Conservation (phyloP, 2,113 vertebrate species). For the Sinosuthora webbiana region DNA sequence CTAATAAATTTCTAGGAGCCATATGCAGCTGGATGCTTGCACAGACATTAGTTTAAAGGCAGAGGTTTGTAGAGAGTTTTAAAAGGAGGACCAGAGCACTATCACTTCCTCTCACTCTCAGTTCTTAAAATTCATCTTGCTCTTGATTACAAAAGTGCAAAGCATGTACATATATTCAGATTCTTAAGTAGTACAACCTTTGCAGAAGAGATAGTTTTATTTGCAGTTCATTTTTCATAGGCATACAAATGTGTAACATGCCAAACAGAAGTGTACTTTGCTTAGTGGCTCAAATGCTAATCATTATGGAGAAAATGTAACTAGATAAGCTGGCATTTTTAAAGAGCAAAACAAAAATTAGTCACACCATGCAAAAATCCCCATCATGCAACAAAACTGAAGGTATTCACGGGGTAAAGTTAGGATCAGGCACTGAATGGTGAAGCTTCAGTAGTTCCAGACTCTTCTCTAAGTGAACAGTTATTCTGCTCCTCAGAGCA, state of each 20-base stretch:
- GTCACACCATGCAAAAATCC: fast-evolving
- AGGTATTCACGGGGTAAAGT: neutral
- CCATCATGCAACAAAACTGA: neutral
- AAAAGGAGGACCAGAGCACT: neutral
- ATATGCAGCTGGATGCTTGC: neutral
- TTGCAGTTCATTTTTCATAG: neutral
- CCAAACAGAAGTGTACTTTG: neutral
- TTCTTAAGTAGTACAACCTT: neutral
- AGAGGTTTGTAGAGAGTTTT: neutral
- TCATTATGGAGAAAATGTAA: neutral
- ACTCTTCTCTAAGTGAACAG: neutral
- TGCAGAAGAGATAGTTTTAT: neutral
- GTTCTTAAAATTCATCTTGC: neutral
- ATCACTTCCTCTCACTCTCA: neutral
- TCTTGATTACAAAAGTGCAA: neutral
- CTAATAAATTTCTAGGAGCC: neutral
- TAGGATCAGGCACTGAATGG: neutral
- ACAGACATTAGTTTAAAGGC: neutral
- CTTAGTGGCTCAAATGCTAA: neutral
- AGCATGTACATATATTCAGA: neutral
- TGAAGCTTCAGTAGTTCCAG: neutral
- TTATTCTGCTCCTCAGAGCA: neutral
- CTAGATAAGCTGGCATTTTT: neutral
- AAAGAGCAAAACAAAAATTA: neutral
- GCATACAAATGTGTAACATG: neutral